Base-by-base conservation (phyloP, 2,888 invertebrate species). In the Nineta flava region DNA sequence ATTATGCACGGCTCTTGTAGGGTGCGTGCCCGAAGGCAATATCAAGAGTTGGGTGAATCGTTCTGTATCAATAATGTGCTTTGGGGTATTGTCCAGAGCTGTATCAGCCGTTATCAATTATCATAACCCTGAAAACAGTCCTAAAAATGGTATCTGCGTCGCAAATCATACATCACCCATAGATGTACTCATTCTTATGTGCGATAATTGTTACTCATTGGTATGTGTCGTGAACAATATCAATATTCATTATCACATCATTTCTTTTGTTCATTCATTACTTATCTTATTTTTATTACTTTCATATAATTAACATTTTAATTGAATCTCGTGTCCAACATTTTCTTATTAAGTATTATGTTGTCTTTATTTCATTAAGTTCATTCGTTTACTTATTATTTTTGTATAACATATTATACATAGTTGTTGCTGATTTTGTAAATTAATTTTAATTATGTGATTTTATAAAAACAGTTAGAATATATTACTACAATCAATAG, bases 131-230 rank as follows among this genome's bases (percentile, higher is more conserved):
- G 87, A 92, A 64, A 88, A 93, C 66, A 79, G 79, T 58, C 94
- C 94, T 32, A 78, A 78, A 59, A 73, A 69, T 55, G 79, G 83
- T 52, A 97, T 97, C 60, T 97, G 96, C 71, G 99, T 99, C 26
- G 97, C 97, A 46, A 99, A 99, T 71, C 99, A 99, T 70, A 99
- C 99, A 5, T 95, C 95, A 54, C 99, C 99, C 3, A 94, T 99
- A 56, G 99, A 99, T 69, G 95, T 92, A 50, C 78, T 97, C 57
- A 86, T 99, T 56, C 77, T 99, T 49, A 93, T 95, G 79, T 92
- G 92, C 68, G 97, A 99, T 71, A 92, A 92, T 64, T 87, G 88
- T 63, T 99, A 97, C 70, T 94, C 96, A 44, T 72, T 99, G 91
- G 96, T 95, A 76, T 74, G 84, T 79, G 56, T 26, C n/a, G 26